These are phyloP conservation scores for Phrynosoma platyrhinos DNA, from an alignment of 2,113 vertebrate species.

Conservation along the genomic window DNA sequence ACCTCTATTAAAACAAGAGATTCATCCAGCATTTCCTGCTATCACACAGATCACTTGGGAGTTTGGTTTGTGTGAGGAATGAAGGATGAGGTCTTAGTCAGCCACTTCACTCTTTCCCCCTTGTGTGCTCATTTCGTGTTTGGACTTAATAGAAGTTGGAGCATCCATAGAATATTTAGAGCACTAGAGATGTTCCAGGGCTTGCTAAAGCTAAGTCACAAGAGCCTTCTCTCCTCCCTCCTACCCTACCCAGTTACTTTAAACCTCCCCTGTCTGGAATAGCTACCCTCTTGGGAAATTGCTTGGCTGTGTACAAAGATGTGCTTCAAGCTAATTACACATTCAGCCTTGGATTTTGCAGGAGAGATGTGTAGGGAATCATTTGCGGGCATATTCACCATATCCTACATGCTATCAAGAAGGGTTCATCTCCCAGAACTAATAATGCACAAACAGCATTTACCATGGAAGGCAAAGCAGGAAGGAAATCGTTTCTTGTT, in stretches of 20 bases:
- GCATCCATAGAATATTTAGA: slow-evolving; percentile 5
- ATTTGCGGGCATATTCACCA: slow-evolving; percentile 4
- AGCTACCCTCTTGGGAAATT: not conserved
- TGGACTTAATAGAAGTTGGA: not conserved
- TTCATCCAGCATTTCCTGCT: slow-evolving; percentile 18
- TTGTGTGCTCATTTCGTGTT: not conserved
- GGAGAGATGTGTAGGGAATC: not conserved
- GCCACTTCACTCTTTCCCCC: not conserved
- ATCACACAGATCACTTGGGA: not conserved
- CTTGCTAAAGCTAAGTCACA: slow-evolving; percentile 6
- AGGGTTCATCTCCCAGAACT: slow-evolving; percentile 15
- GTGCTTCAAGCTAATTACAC: not conserved
- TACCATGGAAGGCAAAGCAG: not conserved
- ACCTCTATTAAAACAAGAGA: not conserved
- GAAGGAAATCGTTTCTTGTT: slow-evolving; percentile 17
- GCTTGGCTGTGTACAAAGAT: not conserved
- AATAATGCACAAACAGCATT: not conserved
- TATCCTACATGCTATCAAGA: not conserved
- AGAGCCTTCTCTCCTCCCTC: not conserved
- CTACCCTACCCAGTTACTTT: not conserved
- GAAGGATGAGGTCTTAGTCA: not conserved
- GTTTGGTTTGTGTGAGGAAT: slow-evolving; percentile 1
- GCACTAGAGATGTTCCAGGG: not conserved
- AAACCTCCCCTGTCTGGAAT: not conserved
- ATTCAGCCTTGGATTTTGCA: not conserved